Conservation (phyloP, 1,140 invertebrate genomes). For the Holcopasites calliopsidis region DNA sequence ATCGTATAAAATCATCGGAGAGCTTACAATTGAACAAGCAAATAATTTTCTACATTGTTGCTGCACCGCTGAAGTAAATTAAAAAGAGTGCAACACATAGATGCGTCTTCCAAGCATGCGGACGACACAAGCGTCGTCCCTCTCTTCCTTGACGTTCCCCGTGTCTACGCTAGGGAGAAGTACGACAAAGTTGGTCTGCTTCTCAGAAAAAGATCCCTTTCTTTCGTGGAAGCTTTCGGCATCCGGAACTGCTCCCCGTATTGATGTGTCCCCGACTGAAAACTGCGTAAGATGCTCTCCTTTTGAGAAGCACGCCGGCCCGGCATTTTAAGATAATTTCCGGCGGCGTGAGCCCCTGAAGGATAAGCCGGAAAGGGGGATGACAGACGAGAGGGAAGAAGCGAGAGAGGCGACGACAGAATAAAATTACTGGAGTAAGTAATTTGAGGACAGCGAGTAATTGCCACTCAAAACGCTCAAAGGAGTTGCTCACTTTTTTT, state of each 20-base stretch:
- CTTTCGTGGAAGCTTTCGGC: slow-evolving; percentile 2
- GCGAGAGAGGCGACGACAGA: slow-evolving; percentile 7
- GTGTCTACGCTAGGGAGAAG: too few species aligned
- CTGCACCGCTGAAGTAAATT: too few species aligned
- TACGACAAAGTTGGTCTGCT: slow-evolving; percentile 12
- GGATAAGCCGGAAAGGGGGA: slow-evolving; percentile 9
- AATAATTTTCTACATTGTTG: too few species aligned
- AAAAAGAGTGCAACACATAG: too few species aligned
- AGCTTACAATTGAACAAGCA: too few species aligned
- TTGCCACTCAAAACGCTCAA: slow-evolving; percentile 63
- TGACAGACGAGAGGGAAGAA: not conserved
- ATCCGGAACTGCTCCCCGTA: not conserved
- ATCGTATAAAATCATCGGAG: too few species aligned
- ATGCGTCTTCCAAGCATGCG: too few species aligned
- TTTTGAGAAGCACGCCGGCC: slow-evolving; percentile 2
- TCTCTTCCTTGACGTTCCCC: not conserved
- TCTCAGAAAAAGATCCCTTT: not conserved
- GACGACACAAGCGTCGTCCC: too few species aligned
- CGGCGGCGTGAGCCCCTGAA: slow-evolving; percentile 15
- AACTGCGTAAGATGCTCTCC: slow-evolving; percentile 43
- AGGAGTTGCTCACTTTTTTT: slow-evolving; percentile 37
- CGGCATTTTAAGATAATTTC: slow-evolving; percentile 47
- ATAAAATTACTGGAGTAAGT: slow-evolving; percentile 66
- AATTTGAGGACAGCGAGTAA: slow-evolving; percentile 63
- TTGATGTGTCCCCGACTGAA: slow-evolving; percentile 32